These are phyloP conservation scores for Chrosomus eos DNA, from an alignment of 2,797 vertebrate species.

Conservation along the genomic window DNA sequence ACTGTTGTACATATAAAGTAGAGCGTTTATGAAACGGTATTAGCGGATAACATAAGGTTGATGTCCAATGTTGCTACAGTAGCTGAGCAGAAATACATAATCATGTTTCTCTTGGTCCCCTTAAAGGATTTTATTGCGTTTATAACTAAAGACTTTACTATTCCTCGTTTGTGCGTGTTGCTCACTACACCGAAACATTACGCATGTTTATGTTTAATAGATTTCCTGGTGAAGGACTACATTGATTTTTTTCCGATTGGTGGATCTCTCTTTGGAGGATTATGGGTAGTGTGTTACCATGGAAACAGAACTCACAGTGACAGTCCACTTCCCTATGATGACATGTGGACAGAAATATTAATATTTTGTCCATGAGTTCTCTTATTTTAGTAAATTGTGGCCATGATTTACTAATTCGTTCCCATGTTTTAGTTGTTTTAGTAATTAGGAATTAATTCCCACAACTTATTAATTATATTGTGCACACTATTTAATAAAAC, in stretches of 20 bases:
- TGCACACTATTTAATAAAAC: not conserved
- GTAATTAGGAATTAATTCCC: not conserved
- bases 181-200: no score
- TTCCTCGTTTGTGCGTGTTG: no score
- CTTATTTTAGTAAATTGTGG: not conserved
- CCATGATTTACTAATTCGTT: not conserved
- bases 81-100: no score
- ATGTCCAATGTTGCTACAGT: no score
- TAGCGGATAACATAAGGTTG: no score
- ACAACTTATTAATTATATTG: not conserved
- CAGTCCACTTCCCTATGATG: not conserved
- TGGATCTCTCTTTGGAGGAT: no score
- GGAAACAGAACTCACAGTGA: not conserved
- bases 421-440: not conserved
- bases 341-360: not conserved
- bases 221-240: not conserved
- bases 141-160: no score
- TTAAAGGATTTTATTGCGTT: no score
- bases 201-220: not conserved
- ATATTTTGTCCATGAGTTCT: not conserved
- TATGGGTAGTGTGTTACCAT: not conserved
- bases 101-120: no score
- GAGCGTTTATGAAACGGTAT: no score
- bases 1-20: no score
- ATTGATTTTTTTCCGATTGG: no score